Evolutionary conservation across 2,797 vertebrate genomes (phyloP).

Genomic region (Protosalanx chinensis): DNA sequence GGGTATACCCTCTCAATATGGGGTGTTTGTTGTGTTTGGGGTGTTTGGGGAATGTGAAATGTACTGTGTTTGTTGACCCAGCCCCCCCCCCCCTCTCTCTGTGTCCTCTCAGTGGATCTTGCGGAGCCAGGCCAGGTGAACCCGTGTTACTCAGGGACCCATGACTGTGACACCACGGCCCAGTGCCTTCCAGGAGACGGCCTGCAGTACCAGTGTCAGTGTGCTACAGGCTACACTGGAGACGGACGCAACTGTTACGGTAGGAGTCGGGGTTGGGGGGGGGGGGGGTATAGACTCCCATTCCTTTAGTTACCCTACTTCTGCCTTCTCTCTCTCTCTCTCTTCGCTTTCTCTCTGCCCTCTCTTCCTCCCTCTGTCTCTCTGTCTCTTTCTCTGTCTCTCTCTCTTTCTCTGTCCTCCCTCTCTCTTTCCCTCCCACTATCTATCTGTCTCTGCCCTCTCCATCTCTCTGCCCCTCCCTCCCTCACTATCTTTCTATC

Average conservation of each 20-base stretch:
- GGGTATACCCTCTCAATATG: constrained; percentile 7
- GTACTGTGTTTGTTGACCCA: background rate
- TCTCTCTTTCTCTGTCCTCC: background rate
- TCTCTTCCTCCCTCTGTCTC: constrained; percentile 1
- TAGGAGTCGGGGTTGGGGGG: constrained; percentile 55
- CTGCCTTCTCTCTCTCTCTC: background rate
- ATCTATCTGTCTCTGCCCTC: background rate
- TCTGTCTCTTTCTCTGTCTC: background rate
- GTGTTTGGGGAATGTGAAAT: background rate
- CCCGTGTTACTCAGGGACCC: constrained; percentile 84
- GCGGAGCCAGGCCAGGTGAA: constrained; percentile 58
- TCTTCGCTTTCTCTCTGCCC: background rate
- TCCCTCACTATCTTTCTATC: constrained; percentile 3
- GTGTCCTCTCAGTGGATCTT: constrained; percentile 42
- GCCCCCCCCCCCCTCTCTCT: background rate
- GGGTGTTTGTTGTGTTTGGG: background rate
- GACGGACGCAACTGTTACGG: constrained; percentile 85
- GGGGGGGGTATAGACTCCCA: constrained; percentile 3
- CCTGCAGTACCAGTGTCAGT: constrained; percentile 81
- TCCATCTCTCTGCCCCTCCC: background rate
- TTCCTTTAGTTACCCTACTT: background rate
- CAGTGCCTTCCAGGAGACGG: constrained; percentile 79
- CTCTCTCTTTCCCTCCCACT: background rate
- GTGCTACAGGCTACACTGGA: constrained; percentile 77
- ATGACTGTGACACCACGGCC: constrained; percentile 81